Percentiles rank a stretch among this genome's conserved stretches.
Evolutionary conservation across 1,140 invertebrate genomes (phyloP).

Genomic region (Scaptomyza montana): DNA sequence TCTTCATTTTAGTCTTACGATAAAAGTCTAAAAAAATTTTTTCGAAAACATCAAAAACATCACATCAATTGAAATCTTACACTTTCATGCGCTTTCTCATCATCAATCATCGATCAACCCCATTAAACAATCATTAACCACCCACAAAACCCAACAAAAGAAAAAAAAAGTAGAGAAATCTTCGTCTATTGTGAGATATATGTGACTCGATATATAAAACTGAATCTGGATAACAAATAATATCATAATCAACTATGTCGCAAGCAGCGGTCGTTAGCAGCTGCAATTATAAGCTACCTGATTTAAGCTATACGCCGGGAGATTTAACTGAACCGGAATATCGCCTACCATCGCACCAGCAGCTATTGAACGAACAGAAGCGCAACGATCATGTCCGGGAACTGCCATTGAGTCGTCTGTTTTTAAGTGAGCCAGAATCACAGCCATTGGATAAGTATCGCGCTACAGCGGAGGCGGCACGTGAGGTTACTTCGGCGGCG

Average conservation of each 20-base stretch:
- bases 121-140: background rate
- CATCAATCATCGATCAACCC: slow-evolving; percentile 6
- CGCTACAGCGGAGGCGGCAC: background rate
- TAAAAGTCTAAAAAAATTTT: too few species aligned
- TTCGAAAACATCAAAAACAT: background rate
- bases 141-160: too few species aligned
- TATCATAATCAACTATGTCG: slow-evolving; percentile 49
- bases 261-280: slow-evolving; percentile 48
- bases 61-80: background rate
- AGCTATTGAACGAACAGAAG: slow-evolving; percentile 83
- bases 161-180: background rate
- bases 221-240: slow-evolving; percentile 9
- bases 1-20: too few species aligned
- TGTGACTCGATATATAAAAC: background rate
- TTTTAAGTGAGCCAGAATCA: slow-evolving; percentile 43
- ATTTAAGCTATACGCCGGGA: slow-evolving; percentile 85
- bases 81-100: background rate
- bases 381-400: slow-evolving; percentile 26
- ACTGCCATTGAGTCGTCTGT: slow-evolving; percentile 54
- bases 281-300: slow-evolving; percentile 44
- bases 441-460: slow-evolving; percentile 36
- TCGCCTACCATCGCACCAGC: slow-evolving; percentile 84
- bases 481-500: slow-evolving; percentile 42
- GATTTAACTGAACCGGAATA: slow-evolving; percentile 85
- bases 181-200: background rate